Evolutionary conservation across 1,140 invertebrate species (phyloP).

Genomic region (Limonius californicus): DNA sequence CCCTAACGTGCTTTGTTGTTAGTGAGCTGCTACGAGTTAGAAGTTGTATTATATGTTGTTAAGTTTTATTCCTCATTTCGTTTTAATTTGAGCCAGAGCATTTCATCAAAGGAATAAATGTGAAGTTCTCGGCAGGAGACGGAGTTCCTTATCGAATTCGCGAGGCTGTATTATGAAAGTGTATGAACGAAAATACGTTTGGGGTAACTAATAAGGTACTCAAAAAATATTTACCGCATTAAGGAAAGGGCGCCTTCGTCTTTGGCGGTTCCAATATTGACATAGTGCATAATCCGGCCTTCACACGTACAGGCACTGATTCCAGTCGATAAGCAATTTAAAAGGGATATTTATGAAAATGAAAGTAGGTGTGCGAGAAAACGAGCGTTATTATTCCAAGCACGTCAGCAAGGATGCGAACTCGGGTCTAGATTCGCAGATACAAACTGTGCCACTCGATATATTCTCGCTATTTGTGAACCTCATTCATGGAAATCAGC

Average conservation of each 20-base stretch:
- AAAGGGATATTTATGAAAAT: constrained; percentile 39
- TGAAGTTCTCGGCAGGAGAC: not conserved
- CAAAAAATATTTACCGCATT: not conserved
- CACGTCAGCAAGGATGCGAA: constrained; percentile 30
- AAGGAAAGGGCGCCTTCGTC: not conserved
- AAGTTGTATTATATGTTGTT: not conserved
- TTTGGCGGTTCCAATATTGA: constrained; percentile 1
- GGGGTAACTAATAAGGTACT: not conserved
- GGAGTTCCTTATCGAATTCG: not conserved
- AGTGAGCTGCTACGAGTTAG: not conserved
- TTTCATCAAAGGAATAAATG: not conserved
- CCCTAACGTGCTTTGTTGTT: not conserved
- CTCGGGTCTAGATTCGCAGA: constrained; percentile 25
- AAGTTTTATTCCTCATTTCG: not conserved
- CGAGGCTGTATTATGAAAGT: not conserved
- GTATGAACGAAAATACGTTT: not conserved
- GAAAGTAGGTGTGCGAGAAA: constrained; percentile 35
- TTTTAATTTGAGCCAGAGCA: not conserved
- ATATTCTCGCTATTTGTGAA: constrained; percentile 31
- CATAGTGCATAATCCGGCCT: constrained; percentile 5
- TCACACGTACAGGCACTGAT: constrained; percentile 25
- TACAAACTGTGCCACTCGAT: constrained; percentile 33
- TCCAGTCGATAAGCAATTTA: constrained; percentile 37
- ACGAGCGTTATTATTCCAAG: constrained; percentile 30
- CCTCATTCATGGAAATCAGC: constrained; percentile 31